These are phyloP conservation scores for Argyresthia goedartella DNA, from an alignment of 2,888 invertebrate species.

Conservation along the genomic window DNA sequence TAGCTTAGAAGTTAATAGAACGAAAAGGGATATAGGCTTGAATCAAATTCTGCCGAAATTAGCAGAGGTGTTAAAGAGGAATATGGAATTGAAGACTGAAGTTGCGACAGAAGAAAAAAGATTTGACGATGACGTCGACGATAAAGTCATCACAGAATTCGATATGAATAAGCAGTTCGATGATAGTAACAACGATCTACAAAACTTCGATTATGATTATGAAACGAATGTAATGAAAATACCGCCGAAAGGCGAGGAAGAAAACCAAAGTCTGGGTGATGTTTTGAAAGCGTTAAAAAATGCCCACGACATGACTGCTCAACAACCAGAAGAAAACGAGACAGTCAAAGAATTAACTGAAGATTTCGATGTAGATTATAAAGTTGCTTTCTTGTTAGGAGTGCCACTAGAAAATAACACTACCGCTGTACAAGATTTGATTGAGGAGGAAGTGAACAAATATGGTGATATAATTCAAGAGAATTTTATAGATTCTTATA, in stretches of 20 bases:
- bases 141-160: constrained; percentile 39
- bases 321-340: too few relatives aligned
- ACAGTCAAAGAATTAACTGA: neutral
- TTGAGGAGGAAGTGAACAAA: constrained; percentile 75
- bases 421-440: constrained; percentile 72
- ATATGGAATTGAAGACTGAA: constrained; percentile 33
- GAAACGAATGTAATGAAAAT: constrained; percentile 59
- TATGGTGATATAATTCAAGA: constrained; percentile 87
- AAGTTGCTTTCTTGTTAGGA: constrained; percentile 70
- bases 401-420: constrained; percentile 66
- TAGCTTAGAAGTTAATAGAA: constrained; percentile 21
- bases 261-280: constrained; percentile 32
- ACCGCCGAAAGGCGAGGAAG: constrained; percentile 48
- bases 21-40: constrained; percentile 35
- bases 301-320: too few relatives aligned
- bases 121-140: constrained; percentile 35
- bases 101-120: constrained; percentile 33
- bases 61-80: constrained; percentile 39
- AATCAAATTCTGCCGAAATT: constrained; percentile 41
- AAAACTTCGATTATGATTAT: constrained; percentile 28
- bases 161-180: constrained; percentile 54
- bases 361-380: constrained; percentile 31
- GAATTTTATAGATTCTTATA: constrained; percentile 85
- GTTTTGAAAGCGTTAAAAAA: constrained; percentile 19
- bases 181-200: constrained; percentile 21